Evolutionary conservation across 2,113 vertebrate genomes (phyloP).

Genomic region (Beaufortia kweichowensis): DNA sequence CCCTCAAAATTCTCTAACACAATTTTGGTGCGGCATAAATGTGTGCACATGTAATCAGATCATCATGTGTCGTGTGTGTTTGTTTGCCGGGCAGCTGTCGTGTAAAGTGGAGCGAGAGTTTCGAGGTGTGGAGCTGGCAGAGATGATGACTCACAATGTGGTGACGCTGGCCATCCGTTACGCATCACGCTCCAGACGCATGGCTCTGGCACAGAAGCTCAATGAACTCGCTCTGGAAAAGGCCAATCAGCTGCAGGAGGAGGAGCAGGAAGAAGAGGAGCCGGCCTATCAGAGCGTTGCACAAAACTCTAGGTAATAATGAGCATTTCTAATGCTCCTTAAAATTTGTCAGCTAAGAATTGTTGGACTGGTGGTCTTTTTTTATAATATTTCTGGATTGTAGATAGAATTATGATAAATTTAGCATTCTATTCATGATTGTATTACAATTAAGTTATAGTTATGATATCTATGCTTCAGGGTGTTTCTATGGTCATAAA

Average conservation of each 20-base stretch:
- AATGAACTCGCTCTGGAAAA: slow-evolving; percentile 86
- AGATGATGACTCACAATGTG: slow-evolving; percentile 87
- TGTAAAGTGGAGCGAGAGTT: slow-evolving; percentile 94
- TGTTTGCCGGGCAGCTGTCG: slow-evolving; percentile 79
- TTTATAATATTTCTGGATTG: too few species aligned
- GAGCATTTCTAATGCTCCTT: neutral
- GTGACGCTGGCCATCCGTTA: slow-evolving; percentile 90
- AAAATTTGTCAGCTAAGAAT: too few species aligned
- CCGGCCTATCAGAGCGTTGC: slow-evolving; percentile 66
- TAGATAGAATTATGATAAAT: too few species aligned
- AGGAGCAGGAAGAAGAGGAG: slow-evolving; percentile 61
- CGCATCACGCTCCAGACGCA: slow-evolving; percentile 84
- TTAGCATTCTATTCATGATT: too few species aligned
- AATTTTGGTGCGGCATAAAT: neutral
- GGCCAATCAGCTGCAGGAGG: slow-evolving; percentile 71
- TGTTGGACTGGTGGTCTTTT: too few species aligned
- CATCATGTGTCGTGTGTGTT: slow-evolving; percentile 1
- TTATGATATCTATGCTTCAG: too few species aligned
- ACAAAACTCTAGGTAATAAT: slow-evolving; percentile 73
- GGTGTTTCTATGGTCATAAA: too few species aligned
- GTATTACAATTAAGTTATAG: too few species aligned
- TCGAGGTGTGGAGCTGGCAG: slow-evolving; percentile 89
- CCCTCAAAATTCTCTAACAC: neutral
- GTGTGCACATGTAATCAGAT: neutral
- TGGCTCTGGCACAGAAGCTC: slow-evolving; percentile 86